These are phyloP conservation scores for Centrocercus urophasianus DNA, from an alignment of 2,113 vertebrate genomes.

Conservation along the genomic window DNA sequence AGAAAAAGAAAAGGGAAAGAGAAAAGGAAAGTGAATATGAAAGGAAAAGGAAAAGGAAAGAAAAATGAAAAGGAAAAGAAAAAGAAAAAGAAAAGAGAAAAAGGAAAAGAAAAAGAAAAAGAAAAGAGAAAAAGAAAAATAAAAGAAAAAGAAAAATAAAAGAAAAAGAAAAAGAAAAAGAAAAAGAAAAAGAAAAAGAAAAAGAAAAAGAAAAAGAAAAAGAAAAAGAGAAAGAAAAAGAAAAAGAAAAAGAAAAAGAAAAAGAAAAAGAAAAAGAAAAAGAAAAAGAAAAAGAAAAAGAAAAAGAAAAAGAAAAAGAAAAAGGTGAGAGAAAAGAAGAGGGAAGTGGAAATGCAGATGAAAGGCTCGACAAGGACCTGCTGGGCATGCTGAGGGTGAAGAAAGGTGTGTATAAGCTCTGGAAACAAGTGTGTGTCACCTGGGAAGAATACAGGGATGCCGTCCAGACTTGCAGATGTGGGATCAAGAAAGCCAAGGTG, in stretches of 20 bases:
- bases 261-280: not conserved
- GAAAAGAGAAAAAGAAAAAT: not conserved
- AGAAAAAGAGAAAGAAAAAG: not conserved
- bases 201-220: not conserved
- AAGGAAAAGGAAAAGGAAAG: not conserved
- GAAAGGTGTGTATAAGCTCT: no score
- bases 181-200: not conserved
- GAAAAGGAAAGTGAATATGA: not conserved
- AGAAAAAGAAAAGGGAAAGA: not conserved
- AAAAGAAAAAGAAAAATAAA: not conserved
- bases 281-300: not conserved
- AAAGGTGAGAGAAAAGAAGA: no score
- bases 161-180: not conserved
- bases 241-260: not conserved
- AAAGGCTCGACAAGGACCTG: not conserved
- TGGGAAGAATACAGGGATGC: no score
- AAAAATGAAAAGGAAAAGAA: not conserved
- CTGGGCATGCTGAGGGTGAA: no score
- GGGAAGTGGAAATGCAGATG: rapidly evolving
- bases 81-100: not conserved
- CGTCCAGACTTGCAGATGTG: no score
- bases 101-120: not conserved
- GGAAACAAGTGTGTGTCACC: no score
- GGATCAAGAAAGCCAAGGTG: no score
- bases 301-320: not conserved